These are phyloP conservation scores for Smithornis capensis DNA, from an alignment of 2,113 vertebrate species.

Conservation along the genomic window DNA sequence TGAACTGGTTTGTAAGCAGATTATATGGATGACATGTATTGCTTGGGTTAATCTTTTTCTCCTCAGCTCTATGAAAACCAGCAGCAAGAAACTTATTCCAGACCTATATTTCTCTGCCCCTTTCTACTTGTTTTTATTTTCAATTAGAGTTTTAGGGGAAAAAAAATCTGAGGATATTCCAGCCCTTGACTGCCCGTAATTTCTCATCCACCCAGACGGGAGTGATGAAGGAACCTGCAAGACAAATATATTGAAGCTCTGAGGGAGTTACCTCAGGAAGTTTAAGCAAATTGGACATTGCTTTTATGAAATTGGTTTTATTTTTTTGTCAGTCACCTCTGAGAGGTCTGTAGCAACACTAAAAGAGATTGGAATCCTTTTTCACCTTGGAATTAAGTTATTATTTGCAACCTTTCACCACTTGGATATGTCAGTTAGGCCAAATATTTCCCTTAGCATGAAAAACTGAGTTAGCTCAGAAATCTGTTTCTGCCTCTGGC, in stretches of 20 bases:
- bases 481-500: not conserved
- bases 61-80: not conserved
- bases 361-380: not conserved
- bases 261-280: not conserved
- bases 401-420: not conserved
- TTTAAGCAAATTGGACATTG: not conserved
- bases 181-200: not conserved
- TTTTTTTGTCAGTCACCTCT: not conserved
- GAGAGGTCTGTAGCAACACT: not conserved
- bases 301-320: not conserved
- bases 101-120: not conserved
- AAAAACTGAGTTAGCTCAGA: not conserved
- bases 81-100: not conserved
- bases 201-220: not conserved
- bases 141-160: rapidly evolving
- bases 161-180: not conserved
- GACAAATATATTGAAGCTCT: not conserved
- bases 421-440: not conserved
- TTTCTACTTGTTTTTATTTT: not conserved
- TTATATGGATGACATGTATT: not conserved
- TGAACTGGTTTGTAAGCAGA: not conserved
- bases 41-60: not conserved
- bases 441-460: not conserved
- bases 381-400: not conserved
- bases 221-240: not conserved